Base-by-base conservation (phyloP, 2,888 invertebrate species). In the Synanthedon formicaeformis region DNA sequence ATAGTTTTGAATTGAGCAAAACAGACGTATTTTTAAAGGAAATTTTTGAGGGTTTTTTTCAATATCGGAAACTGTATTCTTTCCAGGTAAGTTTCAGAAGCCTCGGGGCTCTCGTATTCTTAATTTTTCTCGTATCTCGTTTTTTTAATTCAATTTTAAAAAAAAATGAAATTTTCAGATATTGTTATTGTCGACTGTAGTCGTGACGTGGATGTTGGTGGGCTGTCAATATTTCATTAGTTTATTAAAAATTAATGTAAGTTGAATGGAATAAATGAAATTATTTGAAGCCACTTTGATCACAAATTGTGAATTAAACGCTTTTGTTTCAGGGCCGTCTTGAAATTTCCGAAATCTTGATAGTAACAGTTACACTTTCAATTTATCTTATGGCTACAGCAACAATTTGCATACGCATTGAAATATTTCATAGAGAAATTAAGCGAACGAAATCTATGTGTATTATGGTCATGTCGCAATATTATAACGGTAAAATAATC, bases 391-490 rank as follows among this genome's bases (percentile, higher is more conserved):
- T 34, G 6, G 34, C 34, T 34, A 10, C 34, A 6, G 34, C 34
- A 10, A 34, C 10, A 34, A 34, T 81, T 10, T 71, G 73, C 27
- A 6, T 71, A 2, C 65, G 75, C 4, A 69, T 68, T 50, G 75
- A 79, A 59, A 2, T 61, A 2, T 74, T 81, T 52, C 68, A 67
- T 11, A 60, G 65, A 55, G 72, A 76, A 60, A 64, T 81, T 1
- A 76, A 68, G 53, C 64, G 67, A 57, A 77, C 71, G 0, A 82
- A 81, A 59, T 64, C 66, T 16, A 57, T 79, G 34, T 67, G 69
- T 10, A 71, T 45, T 11, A 45, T 6, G 45, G 12, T 45, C 45
- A 13, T 45, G 45, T 45, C 13, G 6, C 45, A 14, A 45, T 45
- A 13, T 45, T 14, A 45, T 14, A 11, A n/a, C 14, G 45, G 45